These are phyloP conservation scores for Euplexia lucipara DNA, from an alignment of 2,888 invertebrate species.

Conservation along the genomic window DNA sequence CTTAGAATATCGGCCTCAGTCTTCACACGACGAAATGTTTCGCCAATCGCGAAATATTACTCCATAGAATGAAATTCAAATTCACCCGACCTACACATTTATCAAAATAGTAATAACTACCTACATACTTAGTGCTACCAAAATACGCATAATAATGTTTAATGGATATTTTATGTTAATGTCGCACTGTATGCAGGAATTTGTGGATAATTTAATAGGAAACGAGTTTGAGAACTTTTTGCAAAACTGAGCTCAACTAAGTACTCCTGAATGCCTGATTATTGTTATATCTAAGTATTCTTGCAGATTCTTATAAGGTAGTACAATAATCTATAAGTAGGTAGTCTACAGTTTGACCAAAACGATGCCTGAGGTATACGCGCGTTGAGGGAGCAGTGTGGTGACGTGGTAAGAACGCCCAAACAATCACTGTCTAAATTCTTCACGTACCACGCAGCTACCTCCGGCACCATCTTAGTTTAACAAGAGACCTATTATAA, in stretches of 20 bases:
- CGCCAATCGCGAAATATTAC: constrained; percentile 26
- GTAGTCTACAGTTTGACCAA: too few relatives aligned
- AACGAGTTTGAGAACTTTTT: neutral
- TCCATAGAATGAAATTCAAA: constrained; percentile 26
- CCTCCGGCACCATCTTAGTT: too few relatives aligned
- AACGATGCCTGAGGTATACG: too few relatives aligned
- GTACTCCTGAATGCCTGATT: neutral
- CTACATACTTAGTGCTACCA: constrained; percentile 1
- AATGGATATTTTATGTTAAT: neutral
- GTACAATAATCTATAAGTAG: too few relatives aligned
- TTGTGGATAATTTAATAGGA: neutral
- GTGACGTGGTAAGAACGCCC: too few relatives aligned
- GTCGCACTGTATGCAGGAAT: constrained; percentile 3
- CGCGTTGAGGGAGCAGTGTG: too few relatives aligned
- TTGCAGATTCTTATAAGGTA: too few relatives aligned
- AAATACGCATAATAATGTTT: constrained; percentile 18
- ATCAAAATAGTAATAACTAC: neutral
- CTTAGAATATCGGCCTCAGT: too few relatives aligned
- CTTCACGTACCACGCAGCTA: too few relatives aligned
- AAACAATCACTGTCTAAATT: too few relatives aligned
- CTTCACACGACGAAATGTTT: constrained; percentile 33
- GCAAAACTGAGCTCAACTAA: neutral
- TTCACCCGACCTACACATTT: constrained; percentile 18
- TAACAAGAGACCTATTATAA: too few relatives aligned
- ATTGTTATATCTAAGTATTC: neutral